Base-by-base conservation (phyloP, 2,797 vertebrate genomes). In the Cryptoblepharus egeriae region DNA sequence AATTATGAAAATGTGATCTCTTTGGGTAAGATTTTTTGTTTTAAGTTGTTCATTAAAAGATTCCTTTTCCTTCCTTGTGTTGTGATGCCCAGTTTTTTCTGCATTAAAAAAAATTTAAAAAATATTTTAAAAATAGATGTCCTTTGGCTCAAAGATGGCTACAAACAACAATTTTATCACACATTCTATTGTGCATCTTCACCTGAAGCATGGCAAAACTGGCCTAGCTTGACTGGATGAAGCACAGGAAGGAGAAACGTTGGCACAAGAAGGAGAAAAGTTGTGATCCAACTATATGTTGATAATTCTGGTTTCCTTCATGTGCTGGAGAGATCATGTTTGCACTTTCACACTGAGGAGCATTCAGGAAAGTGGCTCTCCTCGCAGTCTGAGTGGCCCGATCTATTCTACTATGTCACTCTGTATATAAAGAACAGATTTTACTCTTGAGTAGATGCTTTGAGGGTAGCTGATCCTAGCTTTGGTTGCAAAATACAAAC, bases 1-100 rank as follows among this genome's bases (percentile, higher is more conserved):
- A 94, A 89, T 78, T 94, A 92, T 83, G 93, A 94, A 85, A 93
- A 82, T 52, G 79, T 94, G 90, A 92, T 94, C 65, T 90, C 91
- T 49, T 58, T 94, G 88, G 95, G 95, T 95, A 92, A 95, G 93
- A 64, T 20, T 13, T 12, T 11, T 18, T 60, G 26, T 30, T 24
- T 30, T 28, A 5, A 9, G n/a, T 10, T 9, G 16, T 60, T 6
- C 1, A 9, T 61, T 16, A 22, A 22, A 58, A 58, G 57, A 5
- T 58, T 58, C 24, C 57, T 58, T 24, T 58, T 58, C 57, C 22
- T 58, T 15, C 57, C 22, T 9, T 4, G 39, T 42, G 45, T 49
- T 49, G 5, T 49, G 45, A 49, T 57, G 2, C 3, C 57, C 57
- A 58, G 6, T 22, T 58, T 22, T 8, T 58, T 58, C 57, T 58